Conservation (phyloP, 2,113 vertebrate species). For the Sapayoa aenigma region DNA sequence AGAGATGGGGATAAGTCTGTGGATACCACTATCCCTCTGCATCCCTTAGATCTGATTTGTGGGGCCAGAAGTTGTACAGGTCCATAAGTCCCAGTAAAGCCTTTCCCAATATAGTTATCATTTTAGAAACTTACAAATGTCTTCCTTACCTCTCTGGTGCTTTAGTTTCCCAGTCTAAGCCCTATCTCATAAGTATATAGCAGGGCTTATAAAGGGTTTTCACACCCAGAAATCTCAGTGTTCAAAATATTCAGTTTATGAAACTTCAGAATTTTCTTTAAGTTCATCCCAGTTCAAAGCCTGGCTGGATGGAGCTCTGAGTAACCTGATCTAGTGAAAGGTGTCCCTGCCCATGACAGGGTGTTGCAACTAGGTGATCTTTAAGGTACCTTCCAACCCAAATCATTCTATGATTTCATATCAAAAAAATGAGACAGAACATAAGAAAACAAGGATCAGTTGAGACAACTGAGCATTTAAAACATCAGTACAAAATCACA, state of each 20-base stretch:
- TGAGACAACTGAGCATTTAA: neutral
- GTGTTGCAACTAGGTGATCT: neutral
- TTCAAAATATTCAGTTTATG: neutral
- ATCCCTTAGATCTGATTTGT: neutral
- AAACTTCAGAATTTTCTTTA: neutral
- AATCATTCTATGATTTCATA: neutral
- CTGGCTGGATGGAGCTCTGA: neutral
- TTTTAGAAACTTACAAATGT: neutral
- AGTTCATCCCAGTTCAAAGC: neutral
- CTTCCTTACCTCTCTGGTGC: neutral
- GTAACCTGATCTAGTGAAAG: neutral
- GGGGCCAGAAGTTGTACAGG: neutral
- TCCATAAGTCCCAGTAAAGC: neutral
- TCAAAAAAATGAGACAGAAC: neutral
- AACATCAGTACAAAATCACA: neutral
- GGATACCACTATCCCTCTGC: fast-evolving
- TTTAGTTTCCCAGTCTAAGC: neutral
- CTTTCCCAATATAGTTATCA: neutral
- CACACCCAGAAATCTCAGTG: neutral
- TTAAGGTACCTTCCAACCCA: neutral
- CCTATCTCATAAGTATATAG: fast-evolving
- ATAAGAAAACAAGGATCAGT: neutral
- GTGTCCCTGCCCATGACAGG: neutral
- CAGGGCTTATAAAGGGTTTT: neutral
- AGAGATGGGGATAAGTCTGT: neutral